Evolutionary conservation across 2,113 vertebrate species (phyloP).

Genomic region (Morphnarchus princeps): DNA sequence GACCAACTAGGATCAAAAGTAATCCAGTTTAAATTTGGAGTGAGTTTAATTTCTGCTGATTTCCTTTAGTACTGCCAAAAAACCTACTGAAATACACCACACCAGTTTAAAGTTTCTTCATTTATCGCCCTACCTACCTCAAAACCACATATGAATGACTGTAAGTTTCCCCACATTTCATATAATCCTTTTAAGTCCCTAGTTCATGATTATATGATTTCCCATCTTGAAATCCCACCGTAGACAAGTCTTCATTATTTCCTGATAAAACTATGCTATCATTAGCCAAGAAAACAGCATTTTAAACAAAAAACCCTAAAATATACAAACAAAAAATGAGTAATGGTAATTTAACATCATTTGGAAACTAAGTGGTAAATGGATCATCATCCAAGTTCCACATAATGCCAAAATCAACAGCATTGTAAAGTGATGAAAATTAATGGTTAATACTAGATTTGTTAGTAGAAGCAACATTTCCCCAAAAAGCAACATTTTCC

Average conservation of each 20-base stretch:
- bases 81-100: background rate
- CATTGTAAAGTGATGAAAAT: background rate
- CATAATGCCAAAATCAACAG: background rate
- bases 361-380: background rate
- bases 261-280: background rate
- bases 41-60: background rate
- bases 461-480: background rate
- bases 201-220: background rate
- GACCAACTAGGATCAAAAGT: background rate
- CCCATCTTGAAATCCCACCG: background rate
- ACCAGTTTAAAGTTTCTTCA: background rate
- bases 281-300: background rate
- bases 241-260: background rate
- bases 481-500: background rate
- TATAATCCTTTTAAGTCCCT: background rate
- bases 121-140: background rate
- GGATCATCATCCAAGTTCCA: background rate
- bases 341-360: background rate
- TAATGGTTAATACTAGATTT: background rate
- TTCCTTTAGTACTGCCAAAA: background rate
- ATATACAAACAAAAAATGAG: background rate
- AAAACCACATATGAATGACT: accelerated
- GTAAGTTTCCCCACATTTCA: background rate
- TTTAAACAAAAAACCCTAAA: background rate
- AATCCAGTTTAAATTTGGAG: background rate